Conservation (phyloP, 2,888 invertebrate genomes). For the Amphimallon solstitiale region DNA sequence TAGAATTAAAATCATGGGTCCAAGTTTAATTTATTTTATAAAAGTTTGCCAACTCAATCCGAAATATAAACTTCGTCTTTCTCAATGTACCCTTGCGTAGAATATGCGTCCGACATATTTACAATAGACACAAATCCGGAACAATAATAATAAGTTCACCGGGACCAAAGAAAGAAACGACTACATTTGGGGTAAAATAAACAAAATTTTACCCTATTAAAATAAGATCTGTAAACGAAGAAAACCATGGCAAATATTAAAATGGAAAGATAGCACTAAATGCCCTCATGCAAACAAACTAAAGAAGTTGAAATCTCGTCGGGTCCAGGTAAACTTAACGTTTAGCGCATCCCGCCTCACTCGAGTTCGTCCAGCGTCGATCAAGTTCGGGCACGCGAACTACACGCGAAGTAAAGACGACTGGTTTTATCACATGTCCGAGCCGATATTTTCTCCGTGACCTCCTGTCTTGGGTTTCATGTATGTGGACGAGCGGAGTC, state of each 20-base stretch:
- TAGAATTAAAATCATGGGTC: too few species aligned
- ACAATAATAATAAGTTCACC: too few species aligned
- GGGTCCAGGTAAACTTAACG: conserved; percentile 9
- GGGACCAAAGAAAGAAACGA: too few species aligned
- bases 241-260: conserved; percentile 6
- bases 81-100: too few species aligned
- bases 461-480: conserved; percentile 18
- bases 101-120: too few species aligned
- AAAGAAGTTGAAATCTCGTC: conserved; percentile 32
- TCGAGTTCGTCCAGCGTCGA: conserved; percentile 21
- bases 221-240: neutral
- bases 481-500: neutral
- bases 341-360: neutral
- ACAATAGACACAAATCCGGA: too few species aligned
- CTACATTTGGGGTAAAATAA: neutral
- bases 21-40: too few species aligned
- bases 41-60: too few species aligned
- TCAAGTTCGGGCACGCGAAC: conserved; percentile 35
- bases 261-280: neutral
- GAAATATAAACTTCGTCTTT: too few species aligned
- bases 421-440: conserved; percentile 21
- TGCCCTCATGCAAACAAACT: conserved; percentile 24
- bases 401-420: conserved; percentile 33
- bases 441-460: conserved; percentile 22
- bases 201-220: conserved; percentile 10